Percentiles rank a stretch among this genome's conserved stretches.
phyloP scores from a whole-genome alignment of 2,797 vertebrate species.

The Scomberomorus guttatus region DNA sequence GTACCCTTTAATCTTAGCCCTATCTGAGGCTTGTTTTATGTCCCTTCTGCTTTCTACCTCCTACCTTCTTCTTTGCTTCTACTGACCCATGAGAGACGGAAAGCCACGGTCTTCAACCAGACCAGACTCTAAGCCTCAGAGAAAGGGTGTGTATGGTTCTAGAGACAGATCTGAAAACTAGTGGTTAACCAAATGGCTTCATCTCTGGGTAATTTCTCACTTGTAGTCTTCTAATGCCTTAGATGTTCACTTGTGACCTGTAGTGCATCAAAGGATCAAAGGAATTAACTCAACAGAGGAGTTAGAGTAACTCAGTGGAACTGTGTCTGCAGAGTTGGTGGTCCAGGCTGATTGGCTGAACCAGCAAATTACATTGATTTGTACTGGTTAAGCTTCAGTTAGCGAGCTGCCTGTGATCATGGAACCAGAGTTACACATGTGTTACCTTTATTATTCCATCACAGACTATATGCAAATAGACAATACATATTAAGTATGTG shows the following conservation, averaged over 20 bases:
- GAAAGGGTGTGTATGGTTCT: conserved; percentile 65
- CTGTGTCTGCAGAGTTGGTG: conserved; percentile 15
- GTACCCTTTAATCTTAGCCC: conserved; percentile 83
- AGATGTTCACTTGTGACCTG: conserved; percentile 40
- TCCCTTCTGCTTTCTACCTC: conserved; percentile 64
- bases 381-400: neutral
- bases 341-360: conserved; percentile 5
- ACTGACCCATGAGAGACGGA: conserved; percentile 75
- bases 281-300: conserved; percentile 32
- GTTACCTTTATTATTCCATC: neutral
- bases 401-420: neutral
- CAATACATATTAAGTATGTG: neutral
- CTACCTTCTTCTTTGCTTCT: conserved; percentile 61
- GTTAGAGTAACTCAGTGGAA: conserved; percentile 4
- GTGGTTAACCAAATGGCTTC: conserved; percentile 38
- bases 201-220: conserved; percentile 47
- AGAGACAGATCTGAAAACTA: conserved; percentile 67
- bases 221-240: conserved; percentile 49
- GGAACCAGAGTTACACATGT: neutral
- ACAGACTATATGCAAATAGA: neutral
- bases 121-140: conserved; percentile 66
- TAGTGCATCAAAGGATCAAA: conserved; percentile 36
- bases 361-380: conserved; percentile 7
- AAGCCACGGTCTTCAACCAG: conserved; percentile 66
- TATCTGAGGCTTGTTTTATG: conserved; percentile 69